These are phyloP conservation scores for Atta colombica DNA, from an alignment of 1,140 invertebrate species.

Conservation along the genomic window DNA sequence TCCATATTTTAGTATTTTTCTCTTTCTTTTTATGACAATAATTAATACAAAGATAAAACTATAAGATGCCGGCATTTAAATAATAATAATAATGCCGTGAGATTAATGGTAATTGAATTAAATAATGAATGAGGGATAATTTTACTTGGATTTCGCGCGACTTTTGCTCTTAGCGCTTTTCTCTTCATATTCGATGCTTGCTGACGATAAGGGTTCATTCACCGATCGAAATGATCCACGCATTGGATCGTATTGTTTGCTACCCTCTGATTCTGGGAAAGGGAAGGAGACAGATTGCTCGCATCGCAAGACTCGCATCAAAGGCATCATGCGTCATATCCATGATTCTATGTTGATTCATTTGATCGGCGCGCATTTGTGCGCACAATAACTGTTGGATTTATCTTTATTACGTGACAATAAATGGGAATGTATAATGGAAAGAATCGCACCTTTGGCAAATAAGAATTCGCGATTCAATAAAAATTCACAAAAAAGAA, in stretches of 20 bases:
- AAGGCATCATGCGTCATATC: slow-evolving; percentile 45
- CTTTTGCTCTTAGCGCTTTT: neutral
- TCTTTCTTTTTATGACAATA: neutral
- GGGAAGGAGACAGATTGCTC: slow-evolving; percentile 28
- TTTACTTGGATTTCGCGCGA: neutral
- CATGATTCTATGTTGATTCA: slow-evolving; percentile 46
- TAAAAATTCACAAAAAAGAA: neutral
- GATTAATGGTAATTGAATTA: neutral
- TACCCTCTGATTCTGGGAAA: slow-evolving; percentile 43
- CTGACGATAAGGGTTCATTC: slow-evolving; percentile 67
- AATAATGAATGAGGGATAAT: neutral
- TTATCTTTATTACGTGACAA: slow-evolving; percentile 52
- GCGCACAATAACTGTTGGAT: slow-evolving; percentile 6
- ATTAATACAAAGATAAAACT: neutral
- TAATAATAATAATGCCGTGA: neutral
- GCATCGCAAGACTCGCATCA: slow-evolving; percentile 27
- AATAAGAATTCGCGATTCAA: neutral
- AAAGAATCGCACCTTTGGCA: slow-evolving; percentile 19
- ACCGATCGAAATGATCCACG: slow-evolving; percentile 68
- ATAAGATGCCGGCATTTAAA: neutral
- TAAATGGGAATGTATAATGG: slow-evolving; percentile 13
- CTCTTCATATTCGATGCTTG: neutral
- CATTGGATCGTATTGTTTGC: slow-evolving; percentile 51
- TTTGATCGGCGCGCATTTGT: slow-evolving; percentile 34
- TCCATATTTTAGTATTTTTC: neutral